phyloP scores from a whole-genome alignment of 2,113 vertebrate genomes.

The Pachycephala philippinensis region DNA sequence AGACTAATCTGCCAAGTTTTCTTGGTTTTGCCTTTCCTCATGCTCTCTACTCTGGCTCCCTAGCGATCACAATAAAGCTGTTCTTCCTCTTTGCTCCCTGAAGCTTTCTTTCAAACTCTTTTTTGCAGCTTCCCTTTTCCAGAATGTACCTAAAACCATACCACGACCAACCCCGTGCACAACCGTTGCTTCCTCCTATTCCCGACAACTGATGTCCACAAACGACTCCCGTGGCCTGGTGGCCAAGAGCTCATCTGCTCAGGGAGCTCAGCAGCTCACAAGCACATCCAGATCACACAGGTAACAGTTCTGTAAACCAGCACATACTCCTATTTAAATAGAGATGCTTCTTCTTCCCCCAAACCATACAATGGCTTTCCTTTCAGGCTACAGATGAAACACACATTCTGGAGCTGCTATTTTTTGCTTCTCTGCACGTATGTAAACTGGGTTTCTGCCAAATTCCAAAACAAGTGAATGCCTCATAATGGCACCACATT shows the following conservation, averaged over 20 bases:
- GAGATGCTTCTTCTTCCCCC: background rate
- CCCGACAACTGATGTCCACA: background rate
- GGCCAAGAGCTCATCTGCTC: background rate
- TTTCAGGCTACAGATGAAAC: slow-evolving; percentile 2
- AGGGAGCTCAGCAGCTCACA: background rate
- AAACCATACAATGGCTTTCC: background rate
- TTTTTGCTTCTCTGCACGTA: slow-evolving; percentile 14
- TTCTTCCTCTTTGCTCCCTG: background rate
- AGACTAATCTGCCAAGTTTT: background rate
- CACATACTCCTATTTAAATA: background rate
- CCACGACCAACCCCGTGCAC: background rate
- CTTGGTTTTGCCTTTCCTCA: background rate
- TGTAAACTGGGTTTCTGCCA: slow-evolving; percentile 23
- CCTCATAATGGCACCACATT: background rate
- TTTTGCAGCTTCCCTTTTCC: background rate
- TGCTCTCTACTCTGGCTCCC: background rate
- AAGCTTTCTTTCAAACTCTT: background rate
- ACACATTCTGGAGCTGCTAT: background rate
- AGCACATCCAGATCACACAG: background rate
- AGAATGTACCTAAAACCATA: background rate
- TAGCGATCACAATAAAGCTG: background rate
- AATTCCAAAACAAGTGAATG: background rate
- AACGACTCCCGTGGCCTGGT: background rate
- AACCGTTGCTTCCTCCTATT: fast-evolving
- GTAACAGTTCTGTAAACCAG: background rate